Base-by-base conservation (phyloP, 2,797 vertebrate species). In the Myotis findleyi region DNA sequence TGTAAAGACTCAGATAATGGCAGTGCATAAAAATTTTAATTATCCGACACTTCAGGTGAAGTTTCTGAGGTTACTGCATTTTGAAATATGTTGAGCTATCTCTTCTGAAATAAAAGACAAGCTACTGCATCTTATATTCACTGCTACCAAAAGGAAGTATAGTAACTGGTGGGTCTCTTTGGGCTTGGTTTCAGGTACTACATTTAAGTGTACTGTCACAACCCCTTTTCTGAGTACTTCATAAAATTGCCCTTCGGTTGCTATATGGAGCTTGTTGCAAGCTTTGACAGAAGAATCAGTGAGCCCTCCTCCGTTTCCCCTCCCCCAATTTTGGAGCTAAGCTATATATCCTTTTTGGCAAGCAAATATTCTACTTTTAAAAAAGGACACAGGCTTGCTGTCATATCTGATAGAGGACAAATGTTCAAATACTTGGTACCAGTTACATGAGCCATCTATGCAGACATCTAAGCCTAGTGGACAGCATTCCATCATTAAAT, bases 81-180 rank as follows among this genome's bases (percentile, higher is more conserved):
- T 93, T 91, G 41, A 73, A 36, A 36, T 93, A 68, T 68, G 33
- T 73, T 84, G 66, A 57, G 5, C 87, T 75, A 6, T 91, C 66
- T 57, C 69, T 93, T 69, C 30, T 75, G 25, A 88, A 84, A 44
- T 80, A 75, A 77, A 88, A 69, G 59, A 87, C 53, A 89, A 77
- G 27, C 8, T 44, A 21, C 14, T 86, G 9, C 17, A 17, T 95
- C 38, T 72, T 89, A 33, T 44, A 59, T 87, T 41, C 27, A 13
- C 23, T 86, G 27, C 18, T 85, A 84, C 62, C 36, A 25, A 73
- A 87, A 87, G 47, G 64, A 83, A 57, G 14, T 87, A 7, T 5
- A 51, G 0, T 83, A 87, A 59, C 33, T 72, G 5, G 4, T 66
- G 64, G 66, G 36, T 71, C 49, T 93, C 59, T 96, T 33, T 85